These are phyloP conservation scores for Heteractis magnifica DNA, from an alignment of 92 coral and sea anemone genomes.

Conservation along the genomic window DNA sequence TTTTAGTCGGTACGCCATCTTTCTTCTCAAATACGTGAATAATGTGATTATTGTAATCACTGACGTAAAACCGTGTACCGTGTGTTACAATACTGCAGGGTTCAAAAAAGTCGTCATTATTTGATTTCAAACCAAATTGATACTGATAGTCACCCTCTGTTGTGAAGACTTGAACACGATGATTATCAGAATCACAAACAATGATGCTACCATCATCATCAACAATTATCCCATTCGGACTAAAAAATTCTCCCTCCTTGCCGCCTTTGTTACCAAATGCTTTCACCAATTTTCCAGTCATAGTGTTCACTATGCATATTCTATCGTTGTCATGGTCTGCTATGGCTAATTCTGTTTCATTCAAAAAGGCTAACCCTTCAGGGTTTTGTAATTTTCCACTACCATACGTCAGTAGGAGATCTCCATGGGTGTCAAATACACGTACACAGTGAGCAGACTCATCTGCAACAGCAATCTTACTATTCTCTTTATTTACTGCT, in stretches of 20 bases:
- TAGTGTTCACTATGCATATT: constrained; percentile 12
- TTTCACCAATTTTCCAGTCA: constrained; percentile 14
- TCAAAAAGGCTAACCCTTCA: constrained; percentile 8
- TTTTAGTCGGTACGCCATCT: neutral
- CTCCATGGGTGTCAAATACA: constrained; percentile 7
- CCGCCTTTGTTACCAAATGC: constrained; percentile 12
- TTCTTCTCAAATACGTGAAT: too few relatives aligned
- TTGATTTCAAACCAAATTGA: neutral
- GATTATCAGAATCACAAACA: neutral
- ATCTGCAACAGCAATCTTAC: constrained; percentile 20
- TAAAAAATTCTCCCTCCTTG: neutral
- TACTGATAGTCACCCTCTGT: constrained; percentile 12
- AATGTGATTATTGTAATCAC: neutral
- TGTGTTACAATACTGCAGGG: neutral
- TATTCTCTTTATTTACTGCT: neutral
- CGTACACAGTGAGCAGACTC: too few relatives aligned
- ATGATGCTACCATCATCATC: neutral
- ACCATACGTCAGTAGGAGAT: neutral
- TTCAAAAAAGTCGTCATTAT: neutral
- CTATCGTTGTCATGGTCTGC: neutral
- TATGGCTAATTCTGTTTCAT: constrained; percentile 13
- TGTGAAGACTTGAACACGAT: neutral
- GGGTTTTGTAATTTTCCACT: constrained; percentile 1
- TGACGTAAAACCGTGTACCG: neutral
- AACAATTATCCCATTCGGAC: constrained; percentile 10